A percentile compares a stretch with the other conserved stretches of the same genome.
phyloP scores from a whole-genome alignment of 1,140 invertebrate species.

The Globodera rostochiensis region DNA sequence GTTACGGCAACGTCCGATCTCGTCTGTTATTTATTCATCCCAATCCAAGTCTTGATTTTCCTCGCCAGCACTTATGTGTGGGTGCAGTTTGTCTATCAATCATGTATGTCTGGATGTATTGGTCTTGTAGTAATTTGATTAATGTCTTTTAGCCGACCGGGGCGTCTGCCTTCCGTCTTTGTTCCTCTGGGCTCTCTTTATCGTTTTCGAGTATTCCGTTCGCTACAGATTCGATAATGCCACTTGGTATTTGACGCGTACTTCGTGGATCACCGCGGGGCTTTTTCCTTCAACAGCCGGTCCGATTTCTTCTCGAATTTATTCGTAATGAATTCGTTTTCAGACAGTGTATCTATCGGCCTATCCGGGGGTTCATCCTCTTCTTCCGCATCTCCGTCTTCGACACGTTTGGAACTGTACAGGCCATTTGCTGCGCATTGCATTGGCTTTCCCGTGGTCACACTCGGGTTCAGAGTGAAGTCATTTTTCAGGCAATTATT shows the following conservation, averaged over 20 bases:
- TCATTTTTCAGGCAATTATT: conserved; percentile 49
- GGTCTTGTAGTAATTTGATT: not conserved
- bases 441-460: conserved; percentile 95
- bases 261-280: conserved; percentile 72
- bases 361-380: conserved; percentile 76
- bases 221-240: conserved; percentile 89
- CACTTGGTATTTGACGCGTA: conserved; percentile 87
- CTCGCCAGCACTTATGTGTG: conserved; percentile 96
- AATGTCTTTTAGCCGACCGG: conserved; percentile 45
- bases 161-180: conserved; percentile 53
- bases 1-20: conserved; percentile 96
- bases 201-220: conserved; percentile 58
- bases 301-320: conserved; percentile 19
- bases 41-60: conserved; percentile 79
- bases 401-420: conserved; percentile 88
- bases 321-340: conserved; percentile 3
- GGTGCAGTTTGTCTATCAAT: conserved; percentile 98
- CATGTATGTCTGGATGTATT: conserved; percentile 73
- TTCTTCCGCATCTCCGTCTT: conserved; percentile 76
- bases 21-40: conserved; percentile 98
- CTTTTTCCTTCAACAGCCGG: conserved; percentile 52
- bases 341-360: conserved; percentile 80
- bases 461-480: conserved; percentile 79
- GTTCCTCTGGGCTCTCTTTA: conserved; percentile 54
- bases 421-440: conserved; percentile 96